These are phyloP conservation scores for Puntigrus tetrazona DNA, from an alignment of 2,113 vertebrate species.

Conservation along the genomic window DNA sequence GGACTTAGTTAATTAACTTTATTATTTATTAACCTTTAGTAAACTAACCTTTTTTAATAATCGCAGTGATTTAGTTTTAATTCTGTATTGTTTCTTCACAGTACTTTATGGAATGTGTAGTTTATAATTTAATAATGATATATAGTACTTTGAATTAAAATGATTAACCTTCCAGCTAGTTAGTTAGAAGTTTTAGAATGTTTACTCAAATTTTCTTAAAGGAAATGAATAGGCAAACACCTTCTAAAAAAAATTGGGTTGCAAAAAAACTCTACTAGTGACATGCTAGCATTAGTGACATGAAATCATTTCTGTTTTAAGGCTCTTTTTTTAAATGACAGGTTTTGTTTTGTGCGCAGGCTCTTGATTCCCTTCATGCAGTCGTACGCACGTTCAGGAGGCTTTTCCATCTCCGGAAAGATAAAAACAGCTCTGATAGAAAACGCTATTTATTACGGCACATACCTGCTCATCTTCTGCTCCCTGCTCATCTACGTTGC, in stretches of 20 bases:
- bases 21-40: too few relatives aligned
- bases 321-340: background rate
- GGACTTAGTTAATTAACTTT: too few relatives aligned
- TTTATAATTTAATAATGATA: too few relatives aligned
- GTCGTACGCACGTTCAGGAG: constrained; percentile 89
- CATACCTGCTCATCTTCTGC: constrained; percentile 92
- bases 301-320: background rate
- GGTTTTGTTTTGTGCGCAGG: constrained; percentile 75
- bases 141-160: background rate
- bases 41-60: background rate
- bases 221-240: background rate
- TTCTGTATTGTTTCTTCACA: background rate
- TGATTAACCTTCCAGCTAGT: background rate
- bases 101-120: background rate
- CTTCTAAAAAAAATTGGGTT: too few relatives aligned
- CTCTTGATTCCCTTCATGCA: constrained; percentile 95
- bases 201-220: too few relatives aligned
- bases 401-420: constrained; percentile 89
- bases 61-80: background rate
- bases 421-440: constrained; percentile 92
- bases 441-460: constrained; percentile 94
- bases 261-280: too few relatives aligned
- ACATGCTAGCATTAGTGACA: background rate
- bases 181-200: background rate
- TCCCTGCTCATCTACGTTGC: constrained; percentile 91